Evolutionary conservation across 2,113 vertebrate species (phyloP).

Genomic region (Charadrius vociferus): DNA sequence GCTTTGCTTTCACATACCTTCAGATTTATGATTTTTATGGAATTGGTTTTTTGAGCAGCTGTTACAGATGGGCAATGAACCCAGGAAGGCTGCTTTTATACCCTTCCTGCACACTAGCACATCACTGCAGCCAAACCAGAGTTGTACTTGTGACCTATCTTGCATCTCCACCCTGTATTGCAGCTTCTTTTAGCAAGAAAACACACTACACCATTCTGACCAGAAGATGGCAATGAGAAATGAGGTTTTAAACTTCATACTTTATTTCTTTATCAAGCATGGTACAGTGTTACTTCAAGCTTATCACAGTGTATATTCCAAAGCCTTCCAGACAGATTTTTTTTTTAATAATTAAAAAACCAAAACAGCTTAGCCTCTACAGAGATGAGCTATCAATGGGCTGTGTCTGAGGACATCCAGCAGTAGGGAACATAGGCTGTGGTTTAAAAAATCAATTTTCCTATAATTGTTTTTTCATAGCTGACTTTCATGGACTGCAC

Average conservation of each 20-base stretch:
- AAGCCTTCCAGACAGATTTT: background rate
- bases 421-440: background rate
- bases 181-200: background rate
- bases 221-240: constrained; percentile 69
- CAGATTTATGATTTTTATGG: background rate
- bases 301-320: background rate
- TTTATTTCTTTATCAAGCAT: background rate
- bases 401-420: background rate
- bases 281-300: background rate
- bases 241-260: constrained; percentile 1
- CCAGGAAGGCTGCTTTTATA: background rate
- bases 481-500: background rate
- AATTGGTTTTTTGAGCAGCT: background rate
- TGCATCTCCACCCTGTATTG: background rate
- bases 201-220: constrained; percentile 49
- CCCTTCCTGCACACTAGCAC: background rate
- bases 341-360: background rate
- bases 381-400: background rate
- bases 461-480: background rate
- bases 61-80: background rate
- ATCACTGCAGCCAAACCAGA: background rate
- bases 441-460: background rate
- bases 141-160: background rate
- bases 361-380: background rate
- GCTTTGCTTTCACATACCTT: background rate